phyloP scores from a whole-genome alignment of 2,113 vertebrate species.

The Albula goreensis region DNA sequence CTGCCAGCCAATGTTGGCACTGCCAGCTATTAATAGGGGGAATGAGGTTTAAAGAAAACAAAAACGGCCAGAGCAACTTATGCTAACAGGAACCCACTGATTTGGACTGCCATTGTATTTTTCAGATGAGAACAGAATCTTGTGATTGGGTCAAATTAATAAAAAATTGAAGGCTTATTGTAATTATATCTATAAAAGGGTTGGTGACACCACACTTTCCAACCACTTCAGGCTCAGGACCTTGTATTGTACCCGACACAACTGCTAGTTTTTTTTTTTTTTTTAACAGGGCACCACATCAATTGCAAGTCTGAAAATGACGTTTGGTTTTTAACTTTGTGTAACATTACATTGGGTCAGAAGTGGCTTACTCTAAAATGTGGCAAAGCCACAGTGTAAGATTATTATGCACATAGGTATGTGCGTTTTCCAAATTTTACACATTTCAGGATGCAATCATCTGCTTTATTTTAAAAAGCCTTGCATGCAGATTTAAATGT shows the following conservation, averaged over 20 bases:
- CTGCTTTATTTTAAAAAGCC: constrained; percentile 67
- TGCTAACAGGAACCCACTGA: too few species aligned
- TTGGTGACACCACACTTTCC: too few species aligned
- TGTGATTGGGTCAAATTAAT: neutral
- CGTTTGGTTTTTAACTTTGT: constrained; percentile 41
- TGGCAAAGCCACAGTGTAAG: constrained; percentile 47
- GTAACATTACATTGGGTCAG: constrained; percentile 30
- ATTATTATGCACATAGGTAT: constrained; percentile 58
- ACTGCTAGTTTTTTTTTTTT: too few species aligned
- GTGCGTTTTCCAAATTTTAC: constrained; percentile 66
- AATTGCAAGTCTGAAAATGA: neutral
- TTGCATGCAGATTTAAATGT: constrained; percentile 65
- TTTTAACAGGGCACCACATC: too few species aligned
- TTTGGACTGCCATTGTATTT: too few species aligned
- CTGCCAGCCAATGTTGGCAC: neutral
- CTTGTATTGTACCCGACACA: too few species aligned
- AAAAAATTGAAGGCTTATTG: neutral
- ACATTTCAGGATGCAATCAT: constrained; percentile 69
- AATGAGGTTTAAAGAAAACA: too few species aligned
- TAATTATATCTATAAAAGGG: neutral
- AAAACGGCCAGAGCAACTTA: too few species aligned
- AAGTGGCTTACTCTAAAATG: constrained; percentile 44
- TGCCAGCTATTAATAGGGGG: too few species aligned
- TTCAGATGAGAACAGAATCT: too few species aligned
- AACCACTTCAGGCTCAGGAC: too few species aligned